A percentile compares a stretch with the other conserved stretches of the same genome.
These are phyloP conservation scores for Neodiprion lecontei DNA, from an alignment of 1,140 invertebrate species.

Conservation along the genomic window DNA sequence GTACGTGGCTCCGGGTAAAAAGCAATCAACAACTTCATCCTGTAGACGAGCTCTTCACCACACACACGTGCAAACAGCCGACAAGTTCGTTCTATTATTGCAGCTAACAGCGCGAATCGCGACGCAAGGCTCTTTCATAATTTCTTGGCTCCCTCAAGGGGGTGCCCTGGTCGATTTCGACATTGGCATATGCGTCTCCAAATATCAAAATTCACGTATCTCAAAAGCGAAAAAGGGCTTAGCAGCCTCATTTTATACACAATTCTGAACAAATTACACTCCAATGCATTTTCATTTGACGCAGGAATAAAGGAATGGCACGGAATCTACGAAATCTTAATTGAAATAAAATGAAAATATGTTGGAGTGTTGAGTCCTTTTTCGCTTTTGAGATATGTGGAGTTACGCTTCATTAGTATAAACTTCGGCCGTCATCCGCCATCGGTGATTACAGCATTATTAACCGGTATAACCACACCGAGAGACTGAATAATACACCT, in stretches of 20 bases:
- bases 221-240: too few relatives aligned
- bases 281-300: too few relatives aligned
- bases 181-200: too few relatives aligned
- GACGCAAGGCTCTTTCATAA: constrained; percentile 3
- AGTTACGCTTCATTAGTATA: constrained; percentile 8
- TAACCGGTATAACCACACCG: not conserved
- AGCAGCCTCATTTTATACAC: too few relatives aligned
- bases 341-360: too few relatives aligned
- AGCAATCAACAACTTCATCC: not conserved
- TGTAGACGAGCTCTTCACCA: not conserved
- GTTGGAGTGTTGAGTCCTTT: too few relatives aligned
- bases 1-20: not conserved
- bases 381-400: too few relatives aligned
- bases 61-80: not conserved
- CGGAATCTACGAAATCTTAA: too few relatives aligned
- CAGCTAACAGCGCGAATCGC: constrained; percentile 19
- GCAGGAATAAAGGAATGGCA: too few relatives aligned
- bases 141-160: not conserved
- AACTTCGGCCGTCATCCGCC: not conserved
- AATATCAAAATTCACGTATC: too few relatives aligned
- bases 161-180: not conserved
- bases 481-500: too few relatives aligned
- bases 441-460: not conserved
- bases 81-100: constrained; percentile 5
- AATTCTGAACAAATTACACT: too few relatives aligned